Evolutionary conservation across 2,113 vertebrate genomes (phyloP).

Genomic region (Solea solea): DNA sequence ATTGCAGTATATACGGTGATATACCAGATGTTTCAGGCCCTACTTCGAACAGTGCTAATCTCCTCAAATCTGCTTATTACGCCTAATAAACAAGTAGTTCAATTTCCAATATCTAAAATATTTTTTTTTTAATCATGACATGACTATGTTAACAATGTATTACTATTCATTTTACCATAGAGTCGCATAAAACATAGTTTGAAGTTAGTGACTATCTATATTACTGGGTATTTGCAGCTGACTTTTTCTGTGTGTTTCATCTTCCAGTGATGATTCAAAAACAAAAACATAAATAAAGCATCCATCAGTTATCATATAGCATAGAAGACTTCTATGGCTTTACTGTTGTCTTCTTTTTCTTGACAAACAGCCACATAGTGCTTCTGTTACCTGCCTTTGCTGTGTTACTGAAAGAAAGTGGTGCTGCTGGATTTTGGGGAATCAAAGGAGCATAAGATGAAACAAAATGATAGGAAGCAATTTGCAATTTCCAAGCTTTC

Average conservation of each 20-base stretch:
- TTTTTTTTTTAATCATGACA: no score
- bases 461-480: conserved; percentile 53
- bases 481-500: conserved; percentile 62
- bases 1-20: no score
- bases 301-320: not conserved
- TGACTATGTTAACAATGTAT: no score
- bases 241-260: not conserved
- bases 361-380: not conserved
- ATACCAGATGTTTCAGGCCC: no score
- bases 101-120: no score
- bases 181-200: no score
- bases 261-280: not conserved
- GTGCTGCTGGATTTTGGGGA: conserved; percentile 15
- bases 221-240: not conserved
- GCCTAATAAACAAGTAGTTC: no score
- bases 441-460: conserved; percentile 55
- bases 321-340: not conserved
- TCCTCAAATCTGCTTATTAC: no score
- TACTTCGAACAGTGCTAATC: no score
- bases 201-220: not conserved
- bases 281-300: not conserved
- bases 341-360: not conserved
- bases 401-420: conserved; percentile 22
- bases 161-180: no score
- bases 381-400: conserved; percentile 4